Conservation (phyloP, 1,140 invertebrate genomes). For the Tetragnatha versicolor region DNA sequence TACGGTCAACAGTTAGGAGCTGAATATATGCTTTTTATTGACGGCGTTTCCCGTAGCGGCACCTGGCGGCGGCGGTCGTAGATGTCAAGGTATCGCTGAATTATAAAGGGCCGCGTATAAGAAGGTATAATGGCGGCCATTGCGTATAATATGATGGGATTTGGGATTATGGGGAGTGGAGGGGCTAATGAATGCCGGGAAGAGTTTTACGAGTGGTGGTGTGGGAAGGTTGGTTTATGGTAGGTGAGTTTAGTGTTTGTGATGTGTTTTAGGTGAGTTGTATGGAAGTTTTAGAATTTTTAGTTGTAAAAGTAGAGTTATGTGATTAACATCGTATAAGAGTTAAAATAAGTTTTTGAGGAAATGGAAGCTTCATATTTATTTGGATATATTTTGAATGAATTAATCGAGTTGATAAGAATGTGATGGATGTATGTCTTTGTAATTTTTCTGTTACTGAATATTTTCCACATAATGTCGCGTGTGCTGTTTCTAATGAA, state of each 20-base stretch:
- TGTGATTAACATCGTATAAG: no score
- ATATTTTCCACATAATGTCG: no score
- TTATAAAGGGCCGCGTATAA: constrained; percentile 12
- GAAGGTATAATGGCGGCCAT: not conserved
- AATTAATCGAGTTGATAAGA: no score
- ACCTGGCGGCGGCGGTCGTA: not conserved
- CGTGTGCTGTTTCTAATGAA: no score
- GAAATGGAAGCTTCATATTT: no score
- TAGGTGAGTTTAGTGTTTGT: not conserved
- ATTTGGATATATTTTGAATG: no score
- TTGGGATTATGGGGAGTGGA: constrained; percentile 4
- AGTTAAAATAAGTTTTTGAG: no score
- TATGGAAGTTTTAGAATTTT: no score
- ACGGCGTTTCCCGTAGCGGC: constrained; percentile 2
- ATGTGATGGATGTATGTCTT: no score
- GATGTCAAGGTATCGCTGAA: constrained; percentile 20
- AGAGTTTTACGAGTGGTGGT: not conserved
- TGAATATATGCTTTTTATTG: constrained; percentile 17
- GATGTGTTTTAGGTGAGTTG: not conserved
- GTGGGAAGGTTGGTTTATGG: not conserved
- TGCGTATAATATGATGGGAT: constrained; percentile 11
- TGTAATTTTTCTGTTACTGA: no score
- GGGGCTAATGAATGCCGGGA: not conserved
- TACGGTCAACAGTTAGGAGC: not conserved
- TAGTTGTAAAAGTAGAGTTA: no score